A percentile compares a stretch with the other conserved stretches of the same genome.
Evolutionary conservation across 2,888 invertebrate genomes (phyloP).

Genomic region (Erynnis tages): DNA sequence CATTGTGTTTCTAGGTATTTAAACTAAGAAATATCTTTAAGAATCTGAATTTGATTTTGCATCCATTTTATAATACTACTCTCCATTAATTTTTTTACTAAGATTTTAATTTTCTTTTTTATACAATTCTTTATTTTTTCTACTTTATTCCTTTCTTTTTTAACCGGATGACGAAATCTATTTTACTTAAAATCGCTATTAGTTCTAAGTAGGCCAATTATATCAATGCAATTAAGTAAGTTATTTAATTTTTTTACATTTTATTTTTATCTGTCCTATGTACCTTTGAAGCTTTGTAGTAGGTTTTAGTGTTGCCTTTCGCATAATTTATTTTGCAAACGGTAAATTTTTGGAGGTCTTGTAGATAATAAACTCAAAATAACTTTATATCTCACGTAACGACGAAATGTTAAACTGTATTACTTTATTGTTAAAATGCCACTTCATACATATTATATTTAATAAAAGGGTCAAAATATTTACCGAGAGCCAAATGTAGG

Average conservation of each 20-base stretch:
- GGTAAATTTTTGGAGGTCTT: too few species aligned
- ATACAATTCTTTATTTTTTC: not conserved
- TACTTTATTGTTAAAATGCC: too few species aligned
- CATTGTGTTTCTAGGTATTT: too few species aligned
- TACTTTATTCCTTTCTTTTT: not conserved
- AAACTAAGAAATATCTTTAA: too few species aligned
- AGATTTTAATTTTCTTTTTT: not conserved
- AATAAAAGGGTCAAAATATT: slow-evolving; percentile 9
- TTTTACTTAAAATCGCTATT: slow-evolving; percentile 4
- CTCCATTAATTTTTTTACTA: not conserved
- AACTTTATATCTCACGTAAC: not conserved
- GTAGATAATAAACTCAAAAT: too few species aligned
- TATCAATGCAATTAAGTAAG: slow-evolving; percentile 21
- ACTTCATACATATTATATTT: too few species aligned
- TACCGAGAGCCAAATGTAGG: slow-evolving; percentile 7
- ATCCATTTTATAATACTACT: not conserved
- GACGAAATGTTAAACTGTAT: not conserved
- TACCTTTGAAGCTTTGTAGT: slow-evolving; percentile 17
- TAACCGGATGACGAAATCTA: not conserved
- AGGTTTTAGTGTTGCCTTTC: not conserved
- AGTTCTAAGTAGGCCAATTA: slow-evolving; percentile 24
- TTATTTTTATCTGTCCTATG: slow-evolving; percentile 19
- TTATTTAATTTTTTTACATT: slow-evolving; percentile 14
- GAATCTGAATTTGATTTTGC: too few species aligned
- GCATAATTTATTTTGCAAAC: not conserved